phyloP scores from a whole-genome alignment of 2,797 vertebrate species.

The Acrossocheilus wenchowensis region DNA sequence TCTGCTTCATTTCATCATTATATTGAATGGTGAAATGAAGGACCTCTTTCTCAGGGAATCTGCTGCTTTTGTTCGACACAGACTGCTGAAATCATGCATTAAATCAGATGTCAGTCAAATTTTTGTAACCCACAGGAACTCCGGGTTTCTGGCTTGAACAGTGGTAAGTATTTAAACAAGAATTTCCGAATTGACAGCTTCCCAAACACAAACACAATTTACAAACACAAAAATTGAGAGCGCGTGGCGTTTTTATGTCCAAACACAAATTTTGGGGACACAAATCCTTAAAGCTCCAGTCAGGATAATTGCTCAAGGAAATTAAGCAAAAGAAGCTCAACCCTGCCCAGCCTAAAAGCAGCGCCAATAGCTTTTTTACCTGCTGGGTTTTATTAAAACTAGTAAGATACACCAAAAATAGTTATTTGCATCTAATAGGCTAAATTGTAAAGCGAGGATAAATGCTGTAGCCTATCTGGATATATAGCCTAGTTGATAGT shows the following conservation, averaged over 20 bases:
- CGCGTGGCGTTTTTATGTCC: neutral
- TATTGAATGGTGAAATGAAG: constrained; percentile 3
- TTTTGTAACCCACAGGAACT: constrained; percentile 21
- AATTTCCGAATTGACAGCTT: neutral
- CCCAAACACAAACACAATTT: constrained; percentile 23
- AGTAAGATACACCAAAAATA: neutral
- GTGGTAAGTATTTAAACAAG: constrained; percentile 17
- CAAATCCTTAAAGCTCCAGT: neutral
- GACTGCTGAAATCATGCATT: constrained; percentile 64
- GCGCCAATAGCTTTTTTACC: neutral
- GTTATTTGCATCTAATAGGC: neutral
- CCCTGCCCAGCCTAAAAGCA: neutral
- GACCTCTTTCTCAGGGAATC: constrained; percentile 53
- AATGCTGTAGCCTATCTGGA: neutral
- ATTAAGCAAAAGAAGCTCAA: neutral
- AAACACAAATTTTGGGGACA: neutral
- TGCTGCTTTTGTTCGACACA: constrained; percentile 63
- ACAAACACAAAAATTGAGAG: neutral
- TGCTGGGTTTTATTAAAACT: neutral
- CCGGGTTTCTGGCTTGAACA: constrained; percentile 55
- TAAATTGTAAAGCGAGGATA: neutral
- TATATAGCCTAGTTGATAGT: neutral
- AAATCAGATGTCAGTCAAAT: neutral
- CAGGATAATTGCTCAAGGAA: neutral
- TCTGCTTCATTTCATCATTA: constrained; percentile 36